Evolutionary conservation across 2,888 invertebrate species (phyloP).

Genomic region (Gisinianus flammeolus): DNA sequence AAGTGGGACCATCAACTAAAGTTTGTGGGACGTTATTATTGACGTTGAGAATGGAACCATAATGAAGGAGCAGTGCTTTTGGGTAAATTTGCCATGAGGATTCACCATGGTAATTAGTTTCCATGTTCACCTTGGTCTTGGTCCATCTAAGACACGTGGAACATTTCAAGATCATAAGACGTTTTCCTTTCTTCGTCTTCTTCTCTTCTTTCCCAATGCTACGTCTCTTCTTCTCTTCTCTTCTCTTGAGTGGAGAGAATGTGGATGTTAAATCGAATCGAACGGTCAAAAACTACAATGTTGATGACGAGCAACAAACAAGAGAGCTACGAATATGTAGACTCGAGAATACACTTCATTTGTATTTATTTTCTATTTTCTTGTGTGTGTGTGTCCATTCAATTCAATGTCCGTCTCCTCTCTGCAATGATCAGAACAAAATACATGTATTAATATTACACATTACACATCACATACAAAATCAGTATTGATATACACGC

Average conservation of each 20-base stretch:
- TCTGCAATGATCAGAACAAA: no score
- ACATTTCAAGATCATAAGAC: conserved; percentile 12
- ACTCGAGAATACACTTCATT: no score
- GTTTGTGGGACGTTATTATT: neutral
- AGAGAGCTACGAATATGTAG: neutral
- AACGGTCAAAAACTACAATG: neutral
- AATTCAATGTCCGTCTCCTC: neutral
- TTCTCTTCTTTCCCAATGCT: neutral
- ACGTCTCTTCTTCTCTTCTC: neutral
- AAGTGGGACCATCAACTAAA: neutral
- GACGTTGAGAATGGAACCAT: neutral
- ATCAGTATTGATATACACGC: no score
- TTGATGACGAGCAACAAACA: neutral
- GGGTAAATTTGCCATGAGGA: neutral
- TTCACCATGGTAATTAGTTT: neutral
- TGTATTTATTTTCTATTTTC: no score
- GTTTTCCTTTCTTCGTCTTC: neutral
- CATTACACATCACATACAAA: no score
- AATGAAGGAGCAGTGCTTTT: neutral
- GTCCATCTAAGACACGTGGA: conserved; percentile 14
- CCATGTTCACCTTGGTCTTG: conserved; percentile 5
- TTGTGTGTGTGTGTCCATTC: neutral
- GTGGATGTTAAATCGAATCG: neutral
- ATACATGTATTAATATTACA: no score
- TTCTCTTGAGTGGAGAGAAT: neutral